A percentile compares a stretch with the other conserved stretches of the same genome.
These are phyloP conservation scores for Semnopithecus entellus DNA, from an alignment of 2,113 vertebrate species.

Conservation along the genomic window DNA sequence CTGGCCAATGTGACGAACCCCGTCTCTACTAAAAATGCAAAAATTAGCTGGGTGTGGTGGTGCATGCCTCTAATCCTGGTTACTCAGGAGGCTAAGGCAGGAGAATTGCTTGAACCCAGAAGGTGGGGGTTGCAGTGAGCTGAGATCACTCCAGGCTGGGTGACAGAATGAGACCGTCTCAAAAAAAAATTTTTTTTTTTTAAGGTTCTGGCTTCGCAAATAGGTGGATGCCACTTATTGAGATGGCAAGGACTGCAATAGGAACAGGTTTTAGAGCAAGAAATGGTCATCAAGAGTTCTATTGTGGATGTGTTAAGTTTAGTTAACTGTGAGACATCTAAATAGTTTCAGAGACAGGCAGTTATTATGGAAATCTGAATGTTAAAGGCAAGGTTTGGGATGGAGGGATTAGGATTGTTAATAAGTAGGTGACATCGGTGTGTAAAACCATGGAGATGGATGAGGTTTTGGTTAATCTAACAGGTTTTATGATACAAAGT, in stretches of 20 bases:
- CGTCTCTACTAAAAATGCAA: too few species aligned
- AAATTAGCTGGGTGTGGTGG: too few species aligned
- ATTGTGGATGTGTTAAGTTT: background rate
- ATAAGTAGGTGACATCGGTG: background rate
- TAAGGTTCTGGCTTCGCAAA: background rate
- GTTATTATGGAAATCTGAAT: background rate
- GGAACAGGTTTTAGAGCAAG: background rate
- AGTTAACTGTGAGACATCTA: background rate
- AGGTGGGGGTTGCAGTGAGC: too few species aligned
- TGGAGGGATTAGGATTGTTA: background rate
- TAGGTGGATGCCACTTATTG: background rate
- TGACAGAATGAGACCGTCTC: too few species aligned
- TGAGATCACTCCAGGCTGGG: too few species aligned
- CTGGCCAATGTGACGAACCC: too few species aligned
- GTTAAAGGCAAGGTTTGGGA: background rate
- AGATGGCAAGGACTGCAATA: background rate
- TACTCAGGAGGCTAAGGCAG: too few species aligned
- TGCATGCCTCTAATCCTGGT: too few species aligned
- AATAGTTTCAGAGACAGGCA: conserved; percentile 12
- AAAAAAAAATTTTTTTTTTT: too few species aligned
- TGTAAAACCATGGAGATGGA: background rate
- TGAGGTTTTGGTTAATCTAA: conserved; percentile 6
- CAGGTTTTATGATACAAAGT: background rate
- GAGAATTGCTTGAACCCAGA: too few species aligned
- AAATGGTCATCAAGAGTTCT: background rate